phyloP scores from a whole-genome alignment of 2,113 vertebrate species.

The Pseudopipra pipra region DNA sequence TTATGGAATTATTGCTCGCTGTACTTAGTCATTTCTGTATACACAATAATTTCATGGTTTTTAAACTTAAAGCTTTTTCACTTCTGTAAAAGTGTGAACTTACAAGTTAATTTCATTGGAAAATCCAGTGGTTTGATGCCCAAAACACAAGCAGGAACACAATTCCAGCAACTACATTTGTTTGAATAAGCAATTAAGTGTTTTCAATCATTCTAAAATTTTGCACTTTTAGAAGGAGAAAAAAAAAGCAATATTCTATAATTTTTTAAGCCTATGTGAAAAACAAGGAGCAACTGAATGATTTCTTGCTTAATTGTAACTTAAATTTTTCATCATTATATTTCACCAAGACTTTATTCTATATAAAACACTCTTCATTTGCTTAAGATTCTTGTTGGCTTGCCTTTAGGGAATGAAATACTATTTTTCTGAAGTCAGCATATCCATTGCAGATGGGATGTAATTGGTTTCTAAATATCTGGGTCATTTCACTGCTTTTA shows the following conservation, averaged over 20 bases:
- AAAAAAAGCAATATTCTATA: neutral
- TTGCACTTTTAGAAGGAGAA: neutral
- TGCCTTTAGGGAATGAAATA: conserved; percentile 9
- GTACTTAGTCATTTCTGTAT: neutral
- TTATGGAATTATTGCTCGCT: neutral
- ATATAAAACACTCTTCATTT: neutral
- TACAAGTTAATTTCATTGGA: neutral
- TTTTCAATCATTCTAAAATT: neutral
- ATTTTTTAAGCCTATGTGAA: neutral
- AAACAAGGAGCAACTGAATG: neutral
- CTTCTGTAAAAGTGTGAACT: neutral
- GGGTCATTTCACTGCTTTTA: conserved; percentile 36
- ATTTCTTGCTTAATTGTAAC: neutral
- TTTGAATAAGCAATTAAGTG: neutral
- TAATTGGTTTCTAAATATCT: conserved; percentile 52
- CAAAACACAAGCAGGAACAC: neutral
- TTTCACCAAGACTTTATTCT: neutral
- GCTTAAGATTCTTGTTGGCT: neutral
- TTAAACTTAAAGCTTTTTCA: neutral
- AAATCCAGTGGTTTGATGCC: neutral
- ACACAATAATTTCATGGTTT: neutral
- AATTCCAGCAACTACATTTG: neutral
- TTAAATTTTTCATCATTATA: neutral
- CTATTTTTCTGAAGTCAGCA: conserved; percentile 10
- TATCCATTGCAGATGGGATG: conserved; percentile 17